phyloP scores from a whole-genome alignment of 2,113 vertebrate genomes.

The Myotis yumanensis region DNA sequence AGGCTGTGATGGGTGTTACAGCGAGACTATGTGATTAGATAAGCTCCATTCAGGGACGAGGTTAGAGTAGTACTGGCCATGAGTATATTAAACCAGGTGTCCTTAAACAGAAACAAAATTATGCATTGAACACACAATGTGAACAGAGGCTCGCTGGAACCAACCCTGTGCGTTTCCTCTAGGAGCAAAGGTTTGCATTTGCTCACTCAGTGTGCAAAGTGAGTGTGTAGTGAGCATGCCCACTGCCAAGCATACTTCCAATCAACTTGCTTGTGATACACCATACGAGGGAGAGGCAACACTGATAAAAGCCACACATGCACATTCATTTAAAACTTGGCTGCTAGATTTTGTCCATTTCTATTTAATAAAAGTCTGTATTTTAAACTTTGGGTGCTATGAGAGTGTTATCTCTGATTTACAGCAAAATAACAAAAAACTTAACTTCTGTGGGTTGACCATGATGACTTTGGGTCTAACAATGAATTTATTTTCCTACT shows the following conservation, averaged over 20 bases:
- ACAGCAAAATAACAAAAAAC: neutral
- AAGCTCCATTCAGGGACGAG: neutral
- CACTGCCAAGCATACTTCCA: neutral
- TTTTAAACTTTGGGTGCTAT: neutral
- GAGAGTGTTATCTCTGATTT: neutral
- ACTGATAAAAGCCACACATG: neutral
- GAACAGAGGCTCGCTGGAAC: neutral
- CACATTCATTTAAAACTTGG: neutral
- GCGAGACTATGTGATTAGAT: neutral
- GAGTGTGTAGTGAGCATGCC: neutral
- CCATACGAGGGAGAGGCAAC: neutral
- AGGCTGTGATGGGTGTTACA: neutral
- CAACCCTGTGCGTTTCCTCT: neutral
- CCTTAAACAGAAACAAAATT: conserved; percentile 14
- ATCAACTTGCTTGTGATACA: neutral
- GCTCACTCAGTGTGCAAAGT: neutral
- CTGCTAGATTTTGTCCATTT: neutral
- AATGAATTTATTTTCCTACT: neutral
- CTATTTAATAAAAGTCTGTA: neutral
- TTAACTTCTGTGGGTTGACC: neutral
- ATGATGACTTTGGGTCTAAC: neutral
- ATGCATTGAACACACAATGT: neutral
- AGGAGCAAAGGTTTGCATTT: neutral
- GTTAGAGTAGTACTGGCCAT: neutral
- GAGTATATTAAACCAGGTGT: neutral